These are phyloP conservation scores for Neoaliturus tenellus DNA, from an alignment of 2,888 invertebrate genomes.

Conservation along the genomic window DNA sequence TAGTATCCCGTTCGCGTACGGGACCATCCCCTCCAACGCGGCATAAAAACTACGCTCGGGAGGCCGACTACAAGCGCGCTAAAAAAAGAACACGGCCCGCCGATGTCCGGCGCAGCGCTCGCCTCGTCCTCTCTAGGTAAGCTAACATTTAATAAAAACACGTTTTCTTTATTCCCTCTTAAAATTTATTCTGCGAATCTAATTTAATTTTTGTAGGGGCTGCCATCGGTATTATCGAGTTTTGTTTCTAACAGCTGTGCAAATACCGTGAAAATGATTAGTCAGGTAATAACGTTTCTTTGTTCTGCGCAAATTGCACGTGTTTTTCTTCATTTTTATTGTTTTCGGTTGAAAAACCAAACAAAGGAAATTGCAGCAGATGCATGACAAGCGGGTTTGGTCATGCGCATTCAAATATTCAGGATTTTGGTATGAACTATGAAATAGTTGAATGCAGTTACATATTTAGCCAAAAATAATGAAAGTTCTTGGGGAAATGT, in stretches of 20 bases:
- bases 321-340: constrained; percentile 22
- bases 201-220: constrained; percentile 39
- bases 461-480: no score
- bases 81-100: constrained; percentile 38
- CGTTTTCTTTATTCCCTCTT: constrained; percentile 46
- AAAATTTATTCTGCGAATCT: constrained; percentile 33
- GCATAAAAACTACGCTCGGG: constrained; percentile 33
- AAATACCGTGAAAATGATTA: constrained; percentile 44
- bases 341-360: background rate
- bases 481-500: no score
- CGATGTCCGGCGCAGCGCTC: background rate
- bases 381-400: background rate
- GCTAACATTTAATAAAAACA: constrained; percentile 47
- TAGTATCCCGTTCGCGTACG: constrained; percentile 10
- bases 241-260: constrained; percentile 47
- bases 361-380: background rate
- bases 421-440: no score
- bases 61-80: constrained; percentile 36
- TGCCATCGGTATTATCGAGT: constrained; percentile 40
- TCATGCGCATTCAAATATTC: no score
- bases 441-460: no score
- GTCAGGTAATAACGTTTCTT: constrained; percentile 29
- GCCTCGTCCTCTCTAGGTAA: constrained; percentile 37
- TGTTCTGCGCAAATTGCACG: constrained; percentile 6
- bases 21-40: constrained; percentile 23